These are phyloP conservation scores for Idaea straminata DNA, from an alignment of 2,888 invertebrate species.

Conservation along the genomic window DNA sequence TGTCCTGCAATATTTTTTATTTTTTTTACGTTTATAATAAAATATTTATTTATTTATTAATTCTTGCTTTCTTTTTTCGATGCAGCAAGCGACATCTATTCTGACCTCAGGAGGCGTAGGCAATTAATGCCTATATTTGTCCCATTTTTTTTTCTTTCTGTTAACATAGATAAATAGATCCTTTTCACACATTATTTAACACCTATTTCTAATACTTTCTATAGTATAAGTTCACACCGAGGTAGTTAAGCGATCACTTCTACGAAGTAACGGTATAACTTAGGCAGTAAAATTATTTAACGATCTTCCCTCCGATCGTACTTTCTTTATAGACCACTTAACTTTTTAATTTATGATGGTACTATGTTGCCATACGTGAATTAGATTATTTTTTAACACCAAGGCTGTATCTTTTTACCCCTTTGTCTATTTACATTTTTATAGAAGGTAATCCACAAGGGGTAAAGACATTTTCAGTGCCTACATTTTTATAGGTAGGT, in stretches of 20 bases:
- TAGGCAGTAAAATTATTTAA: constrained; percentile 59
- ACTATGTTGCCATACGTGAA: constrained; percentile 26
- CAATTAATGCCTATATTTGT: not conserved
- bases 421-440: not conserved
- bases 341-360: constrained; percentile 56
- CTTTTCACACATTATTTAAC: constrained; percentile 3
- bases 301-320: constrained; percentile 39
- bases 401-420: not conserved
- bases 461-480: too few relatives aligned
- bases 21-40: too few relatives aligned
- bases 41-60: too few relatives aligned
- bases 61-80: too few relatives aligned
- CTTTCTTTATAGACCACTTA: constrained; percentile 51
- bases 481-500: too few relatives aligned
- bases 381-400: not conserved
- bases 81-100: too few relatives aligned
- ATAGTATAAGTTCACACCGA: constrained; percentile 13
- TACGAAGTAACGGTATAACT: constrained; percentile 48
- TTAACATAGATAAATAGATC: not conserved
- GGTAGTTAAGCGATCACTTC: constrained; percentile 26
- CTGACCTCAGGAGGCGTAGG: too few relatives aligned
- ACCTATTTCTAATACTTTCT: constrained; percentile 10
- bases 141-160: not conserved
- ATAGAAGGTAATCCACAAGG: too few relatives aligned
- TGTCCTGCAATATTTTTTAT: too few relatives aligned